phyloP scores from a whole-genome alignment of 2,888 invertebrate genomes.

The Hetaerina titia region DNA sequence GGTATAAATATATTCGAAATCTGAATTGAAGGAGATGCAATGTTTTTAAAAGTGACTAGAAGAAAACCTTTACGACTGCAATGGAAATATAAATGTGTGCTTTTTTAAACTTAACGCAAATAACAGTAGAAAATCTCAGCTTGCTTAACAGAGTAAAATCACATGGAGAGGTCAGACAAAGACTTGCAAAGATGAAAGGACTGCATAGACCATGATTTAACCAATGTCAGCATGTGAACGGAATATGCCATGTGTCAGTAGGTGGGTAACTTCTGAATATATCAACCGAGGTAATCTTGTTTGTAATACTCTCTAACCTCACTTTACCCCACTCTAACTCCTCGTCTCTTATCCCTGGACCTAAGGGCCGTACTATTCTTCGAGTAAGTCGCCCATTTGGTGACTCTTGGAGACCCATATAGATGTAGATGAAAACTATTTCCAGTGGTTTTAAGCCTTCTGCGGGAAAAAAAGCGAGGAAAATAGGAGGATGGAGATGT shows the following conservation, averaged over 20 bases:
- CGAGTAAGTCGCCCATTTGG: not conserved
- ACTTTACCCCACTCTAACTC: not conserved
- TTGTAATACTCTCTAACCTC: not conserved
- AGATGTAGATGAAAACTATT: slow-evolving; percentile 16
- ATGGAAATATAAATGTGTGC: no score
- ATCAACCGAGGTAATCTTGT: not conserved
- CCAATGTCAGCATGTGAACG: not conserved
- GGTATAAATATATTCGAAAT: no score
- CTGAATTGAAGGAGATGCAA: no score
- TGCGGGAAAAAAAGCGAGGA: not conserved
- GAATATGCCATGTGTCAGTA: not conserved
- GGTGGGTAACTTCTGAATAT: not conserved
- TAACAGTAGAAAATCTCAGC: no score
- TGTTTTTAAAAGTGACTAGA: no score
- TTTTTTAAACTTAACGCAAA: no score
- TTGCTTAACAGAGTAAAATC: no score
- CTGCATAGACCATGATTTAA: not conserved
- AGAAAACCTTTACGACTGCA: no score
- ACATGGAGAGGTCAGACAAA: no score
- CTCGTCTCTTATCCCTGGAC: not conserved
- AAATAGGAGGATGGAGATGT: not conserved
- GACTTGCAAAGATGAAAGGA: not conserved
- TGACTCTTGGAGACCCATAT: not conserved
- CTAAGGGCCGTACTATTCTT: not conserved
- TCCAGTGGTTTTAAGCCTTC: not conserved